Conservation (phyloP, 2,797 vertebrate species). For the Sus cebifrons region DNA sequence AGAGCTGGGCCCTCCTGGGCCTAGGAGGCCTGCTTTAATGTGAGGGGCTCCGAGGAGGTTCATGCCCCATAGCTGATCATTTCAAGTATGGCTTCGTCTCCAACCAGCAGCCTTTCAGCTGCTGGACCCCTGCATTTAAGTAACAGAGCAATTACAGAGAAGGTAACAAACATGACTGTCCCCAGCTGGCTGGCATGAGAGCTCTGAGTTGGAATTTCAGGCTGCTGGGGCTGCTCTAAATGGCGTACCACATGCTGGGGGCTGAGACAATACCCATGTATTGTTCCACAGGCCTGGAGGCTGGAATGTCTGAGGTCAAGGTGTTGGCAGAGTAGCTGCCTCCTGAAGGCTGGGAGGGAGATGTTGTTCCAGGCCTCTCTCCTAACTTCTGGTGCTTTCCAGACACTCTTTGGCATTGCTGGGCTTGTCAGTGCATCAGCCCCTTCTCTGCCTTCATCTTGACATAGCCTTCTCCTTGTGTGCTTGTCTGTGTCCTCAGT, state of each 20-base stretch:
- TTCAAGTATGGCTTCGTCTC: neutral
- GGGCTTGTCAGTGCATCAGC: neutral
- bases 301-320: neutral
- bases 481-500: rapidly evolving
- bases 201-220: neutral
- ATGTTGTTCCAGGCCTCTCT: neutral
- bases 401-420: no score
- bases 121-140: rapidly evolving
- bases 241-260: rapidly evolving
- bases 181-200: neutral
- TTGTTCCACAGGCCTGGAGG: neutral
- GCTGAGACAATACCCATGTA: rapidly evolving
- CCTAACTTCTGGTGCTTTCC: neutral
- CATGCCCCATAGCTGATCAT: neutral
- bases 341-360: neutral
- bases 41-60: neutral
- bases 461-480: rapidly evolving
- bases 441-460: neutral
- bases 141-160: neutral
- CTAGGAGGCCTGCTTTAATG: neutral
- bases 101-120: neutral
- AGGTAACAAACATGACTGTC: rapidly evolving
- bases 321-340: rapidly evolving
- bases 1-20: neutral
- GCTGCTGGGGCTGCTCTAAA: rapidly evolving